Conservation (phyloP, 2,113 vertebrate species). For the Elephas maximus region DNA sequence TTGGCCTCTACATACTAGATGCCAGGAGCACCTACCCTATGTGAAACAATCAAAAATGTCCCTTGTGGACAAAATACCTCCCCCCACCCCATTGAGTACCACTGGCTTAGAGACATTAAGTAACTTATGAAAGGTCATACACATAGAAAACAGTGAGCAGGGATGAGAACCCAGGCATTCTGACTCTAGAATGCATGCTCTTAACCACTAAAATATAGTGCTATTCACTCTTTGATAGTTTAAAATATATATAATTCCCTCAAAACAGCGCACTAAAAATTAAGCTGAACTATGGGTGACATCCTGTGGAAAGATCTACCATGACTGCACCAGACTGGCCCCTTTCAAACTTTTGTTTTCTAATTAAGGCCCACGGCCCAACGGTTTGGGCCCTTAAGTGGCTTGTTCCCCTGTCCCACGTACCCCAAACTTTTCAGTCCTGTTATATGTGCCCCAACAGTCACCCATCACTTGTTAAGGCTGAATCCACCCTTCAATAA, state of each 20-base stretch:
- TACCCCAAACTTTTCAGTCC: not conserved
- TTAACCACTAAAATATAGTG: not conserved
- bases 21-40: not conserved
- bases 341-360: not conserved
- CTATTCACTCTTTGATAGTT: not conserved
- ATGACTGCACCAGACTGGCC: not conserved
- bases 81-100: not conserved
- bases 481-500: not conserved
- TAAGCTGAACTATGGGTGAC: not conserved
- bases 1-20: not conserved
- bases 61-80: not conserved
- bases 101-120: not conserved
- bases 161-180: not conserved
- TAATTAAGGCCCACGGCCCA: not conserved
- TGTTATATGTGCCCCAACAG: not conserved
- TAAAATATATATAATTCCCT: conserved; percentile 10
- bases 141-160: not conserved
- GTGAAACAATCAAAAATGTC: not conserved
- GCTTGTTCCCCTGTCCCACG: not conserved
- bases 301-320: not conserved
- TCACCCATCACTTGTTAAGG: not conserved
- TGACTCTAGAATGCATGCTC: not conserved
- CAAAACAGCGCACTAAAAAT: conserved; percentile 7
- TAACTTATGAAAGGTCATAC: not conserved
- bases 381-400: not conserved